A percentile compares a stretch with the other conserved stretches of the same genome.
These are phyloP conservation scores for Brachypteracias leptosomus DNA, from an alignment of 2,113 vertebrate genomes.

Conservation along the genomic window DNA sequence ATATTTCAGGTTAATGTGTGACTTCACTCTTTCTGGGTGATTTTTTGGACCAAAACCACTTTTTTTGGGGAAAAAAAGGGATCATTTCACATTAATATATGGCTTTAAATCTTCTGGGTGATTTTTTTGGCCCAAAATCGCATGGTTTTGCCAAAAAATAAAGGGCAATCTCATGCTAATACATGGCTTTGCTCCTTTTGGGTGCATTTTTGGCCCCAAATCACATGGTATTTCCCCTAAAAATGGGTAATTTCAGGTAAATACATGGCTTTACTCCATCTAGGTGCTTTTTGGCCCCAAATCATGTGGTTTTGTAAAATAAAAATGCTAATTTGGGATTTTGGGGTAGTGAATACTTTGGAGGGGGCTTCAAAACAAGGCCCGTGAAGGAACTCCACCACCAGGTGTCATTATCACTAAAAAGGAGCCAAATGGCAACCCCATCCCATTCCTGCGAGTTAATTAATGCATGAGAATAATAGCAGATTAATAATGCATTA, in stretches of 20 bases:
- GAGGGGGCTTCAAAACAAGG: neutral
- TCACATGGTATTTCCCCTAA: no score
- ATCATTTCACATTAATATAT: neutral
- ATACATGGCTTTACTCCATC: neutral
- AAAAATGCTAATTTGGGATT: accelerated
- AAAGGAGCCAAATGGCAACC: neutral
- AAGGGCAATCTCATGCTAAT: no score
- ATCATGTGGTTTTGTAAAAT: neutral
- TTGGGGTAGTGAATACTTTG: accelerated
- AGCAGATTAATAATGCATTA: neutral
- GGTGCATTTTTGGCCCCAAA: neutral
- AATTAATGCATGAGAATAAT: neutral
- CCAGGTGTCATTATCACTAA: accelerated
- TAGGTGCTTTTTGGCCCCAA: neutral
- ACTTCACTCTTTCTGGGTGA: neutral
- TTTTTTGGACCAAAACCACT: neutral
- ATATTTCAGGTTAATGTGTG: neutral
- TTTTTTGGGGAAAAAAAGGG: neutral
- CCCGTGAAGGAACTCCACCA: neutral
- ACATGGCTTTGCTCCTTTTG: neutral
- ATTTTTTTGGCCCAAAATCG: neutral
- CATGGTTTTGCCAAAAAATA: accelerated
- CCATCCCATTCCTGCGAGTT: neutral
- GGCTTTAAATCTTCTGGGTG: neutral
- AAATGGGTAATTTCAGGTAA: neutral